These are phyloP conservation scores for Xiphophorus couchianus DNA, from an alignment of 2,113 vertebrate genomes.

Conservation along the genomic window DNA sequence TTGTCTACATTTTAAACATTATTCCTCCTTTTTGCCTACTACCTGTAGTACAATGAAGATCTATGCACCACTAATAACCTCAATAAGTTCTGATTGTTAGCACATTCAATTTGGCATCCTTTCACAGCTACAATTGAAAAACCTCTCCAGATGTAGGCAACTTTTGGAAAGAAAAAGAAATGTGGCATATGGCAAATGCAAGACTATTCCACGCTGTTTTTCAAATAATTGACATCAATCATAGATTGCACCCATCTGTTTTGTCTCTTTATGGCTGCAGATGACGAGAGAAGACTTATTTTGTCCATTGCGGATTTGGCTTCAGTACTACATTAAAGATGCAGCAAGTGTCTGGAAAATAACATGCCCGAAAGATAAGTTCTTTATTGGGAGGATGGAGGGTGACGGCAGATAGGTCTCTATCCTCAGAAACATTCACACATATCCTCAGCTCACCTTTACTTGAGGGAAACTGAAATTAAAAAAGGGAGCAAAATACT, in stretches of 20 bases:
- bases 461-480: conserved; percentile 34
- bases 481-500: conserved; percentile 15
- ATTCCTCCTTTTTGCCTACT: too few relatives aligned
- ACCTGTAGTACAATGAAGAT: too few relatives aligned
- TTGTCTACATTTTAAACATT: too few relatives aligned
- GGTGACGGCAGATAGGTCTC: conserved; percentile 28
- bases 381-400: conserved; percentile 9
- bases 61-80: too few relatives aligned
- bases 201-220: neutral
- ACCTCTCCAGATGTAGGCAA: conserved; percentile 76
- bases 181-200: conserved; percentile 30
- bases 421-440: conserved; percentile 34
- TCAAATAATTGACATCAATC: neutral
- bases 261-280: conserved; percentile 2
- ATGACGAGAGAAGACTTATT: conserved; percentile 2
- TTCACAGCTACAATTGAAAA: neutral
- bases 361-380: conserved; percentile 52
- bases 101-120: too few relatives aligned
- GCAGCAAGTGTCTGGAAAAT: conserved; percentile 50
- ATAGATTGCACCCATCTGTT: conserved; percentile 3
- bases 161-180: conserved; percentile 68
- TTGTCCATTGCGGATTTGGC: conserved; percentile 13
- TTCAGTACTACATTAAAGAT: conserved; percentile 46
- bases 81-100: too few relatives aligned
- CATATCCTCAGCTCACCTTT: conserved; percentile 21